phyloP scores from a whole-genome alignment of 1,140 invertebrate genomes.

The Schlechtendalia chinensis region DNA sequence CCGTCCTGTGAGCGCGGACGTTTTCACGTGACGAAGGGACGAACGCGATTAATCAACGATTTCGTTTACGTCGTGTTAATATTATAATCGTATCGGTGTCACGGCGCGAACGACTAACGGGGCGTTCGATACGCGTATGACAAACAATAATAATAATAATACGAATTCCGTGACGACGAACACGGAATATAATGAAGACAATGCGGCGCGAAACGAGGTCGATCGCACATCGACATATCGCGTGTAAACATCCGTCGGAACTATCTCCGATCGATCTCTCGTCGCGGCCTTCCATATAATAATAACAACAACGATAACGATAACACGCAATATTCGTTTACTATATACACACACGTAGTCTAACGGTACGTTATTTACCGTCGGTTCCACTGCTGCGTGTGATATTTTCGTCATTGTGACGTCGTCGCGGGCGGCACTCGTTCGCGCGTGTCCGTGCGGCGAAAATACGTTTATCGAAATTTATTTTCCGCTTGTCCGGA shows the following conservation, averaged over 20 bases:
- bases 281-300: neutral
- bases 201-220: constrained; percentile 13
- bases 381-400: neutral
- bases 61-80: no score
- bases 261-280: constrained; percentile 27
- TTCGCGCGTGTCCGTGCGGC: no score
- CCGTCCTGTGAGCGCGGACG: no score
- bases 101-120: neutral
- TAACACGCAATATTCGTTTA: neutral
- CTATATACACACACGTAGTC: neutral
- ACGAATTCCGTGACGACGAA: neutral
- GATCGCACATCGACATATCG: neutral
- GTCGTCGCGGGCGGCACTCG: no score
- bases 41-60: no score
- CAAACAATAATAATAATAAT: neutral
- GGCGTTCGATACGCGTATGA: neutral
- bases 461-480: no score
- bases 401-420: neutral
- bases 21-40: no score
- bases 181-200: neutral
- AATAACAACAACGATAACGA: no score
- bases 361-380: constrained; percentile 21
- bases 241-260: constrained; percentile 34
- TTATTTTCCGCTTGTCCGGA: no score
- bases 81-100: neutral